Percentiles rank a stretch among this genome's conserved stretches.
These are phyloP conservation scores for Nomada hirtipes DNA, from an alignment of 2,888 invertebrate species.

Conservation along the genomic window DNA sequence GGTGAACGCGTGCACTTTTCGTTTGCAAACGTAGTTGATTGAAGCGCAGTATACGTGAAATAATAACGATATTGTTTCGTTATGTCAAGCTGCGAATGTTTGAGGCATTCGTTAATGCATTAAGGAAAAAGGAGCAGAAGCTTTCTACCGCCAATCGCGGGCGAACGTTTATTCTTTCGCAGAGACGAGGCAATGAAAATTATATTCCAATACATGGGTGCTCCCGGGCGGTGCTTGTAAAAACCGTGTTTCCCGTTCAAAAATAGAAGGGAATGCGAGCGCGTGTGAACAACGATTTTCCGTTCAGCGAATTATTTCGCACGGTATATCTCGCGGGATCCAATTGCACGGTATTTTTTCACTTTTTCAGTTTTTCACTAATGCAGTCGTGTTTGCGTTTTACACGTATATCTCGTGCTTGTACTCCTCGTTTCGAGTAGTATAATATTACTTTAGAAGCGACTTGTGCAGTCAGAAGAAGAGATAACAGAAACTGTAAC, in stretches of 20 bases:
- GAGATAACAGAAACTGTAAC: background rate
- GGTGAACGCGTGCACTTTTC: too few relatives aligned
- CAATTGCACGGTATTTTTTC: too few relatives aligned
- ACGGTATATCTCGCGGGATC: background rate
- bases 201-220: background rate
- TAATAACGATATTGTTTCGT: conserved; percentile 16
- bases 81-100: too few relatives aligned
- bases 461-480: background rate
- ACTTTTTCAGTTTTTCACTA: background rate
- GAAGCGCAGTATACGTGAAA: conserved; percentile 12
- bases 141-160: too few relatives aligned
- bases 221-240: background rate
- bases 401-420: background rate
- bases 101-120: too few relatives aligned
- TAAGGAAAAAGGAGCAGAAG: too few relatives aligned
- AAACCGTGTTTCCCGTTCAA: background rate
- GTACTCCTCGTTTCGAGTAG: background rate
- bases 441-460: conserved; percentile 1
- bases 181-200: background rate
- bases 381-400: background rate
- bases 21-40: background rate
- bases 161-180: too few relatives aligned
- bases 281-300: background rate
- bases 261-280: background rate
- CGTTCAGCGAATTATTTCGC: background rate